phyloP scores from a whole-genome alignment of 2,113 vertebrate genomes.

The Notarius lentiginosus region DNA sequence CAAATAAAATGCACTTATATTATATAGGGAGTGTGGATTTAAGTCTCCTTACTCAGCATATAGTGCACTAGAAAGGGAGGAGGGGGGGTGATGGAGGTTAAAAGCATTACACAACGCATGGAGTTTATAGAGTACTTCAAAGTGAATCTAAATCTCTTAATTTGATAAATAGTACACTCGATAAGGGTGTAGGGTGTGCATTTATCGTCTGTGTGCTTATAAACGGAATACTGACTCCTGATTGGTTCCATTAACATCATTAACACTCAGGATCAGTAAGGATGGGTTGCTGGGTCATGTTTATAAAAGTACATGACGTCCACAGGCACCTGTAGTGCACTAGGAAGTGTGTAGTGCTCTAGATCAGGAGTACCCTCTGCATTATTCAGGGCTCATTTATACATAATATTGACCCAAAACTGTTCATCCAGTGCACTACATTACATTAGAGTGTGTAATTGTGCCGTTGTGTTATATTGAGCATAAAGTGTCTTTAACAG shows the following conservation, averaged over 20 bases:
- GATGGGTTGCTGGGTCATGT: neutral
- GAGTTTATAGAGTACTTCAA: neutral
- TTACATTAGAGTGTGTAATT: neutral
- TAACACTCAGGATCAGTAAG: neutral
- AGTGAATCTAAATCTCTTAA: constrained; percentile 7
- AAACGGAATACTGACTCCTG: neutral
- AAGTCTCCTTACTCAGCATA: neutral
- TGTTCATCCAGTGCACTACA: neutral
- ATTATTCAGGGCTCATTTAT: neutral
- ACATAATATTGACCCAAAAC: neutral
- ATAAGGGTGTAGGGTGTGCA: neutral
- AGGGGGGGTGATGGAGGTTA: neutral
- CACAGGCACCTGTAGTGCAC: neutral
- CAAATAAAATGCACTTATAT: neutral
- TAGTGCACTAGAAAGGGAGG: neutral
- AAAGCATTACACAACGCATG: neutral
- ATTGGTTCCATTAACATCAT: neutral
- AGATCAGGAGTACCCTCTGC: neutral
- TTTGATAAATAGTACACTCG: neutral
- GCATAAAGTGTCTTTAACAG: neutral
- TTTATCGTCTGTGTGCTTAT: neutral
- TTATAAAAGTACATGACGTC: neutral
- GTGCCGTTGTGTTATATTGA: neutral
- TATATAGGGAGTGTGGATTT: neutral
- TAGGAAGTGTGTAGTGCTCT: neutral